Evolutionary conservation across 2,888 invertebrate genomes (phyloP), one percentile per base, ranked within the genome.

Genomic region (Acrocyrtus sp.): DNA sequence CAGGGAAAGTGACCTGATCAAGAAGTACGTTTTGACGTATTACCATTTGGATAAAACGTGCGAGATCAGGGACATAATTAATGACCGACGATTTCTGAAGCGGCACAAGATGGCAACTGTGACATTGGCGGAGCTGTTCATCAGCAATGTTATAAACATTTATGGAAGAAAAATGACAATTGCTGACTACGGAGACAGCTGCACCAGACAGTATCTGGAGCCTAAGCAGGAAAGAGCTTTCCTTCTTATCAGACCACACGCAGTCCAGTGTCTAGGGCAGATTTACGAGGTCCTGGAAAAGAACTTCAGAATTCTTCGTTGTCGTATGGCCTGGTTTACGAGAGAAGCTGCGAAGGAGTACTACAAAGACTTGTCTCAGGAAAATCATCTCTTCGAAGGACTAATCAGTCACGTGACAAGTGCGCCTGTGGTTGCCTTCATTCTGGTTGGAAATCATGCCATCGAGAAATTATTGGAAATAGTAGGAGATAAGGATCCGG

Each of bases 21-120:
- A 92, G 81, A 89, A 89, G 75, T 95, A 93, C 84, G 87, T 90
- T 81, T 85, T 96, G 54, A 90, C 90, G 81, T 96, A 88, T 83
- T 94, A 90, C 84, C 90, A 91, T 1, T 87, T 86, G 56, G 95
- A 95, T 83, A 89, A 89, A 81, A 90, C 92, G 0, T 85, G 95
- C 27, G 95, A 96, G 87, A 88, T 96, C 85, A 85, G 82, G 81
- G 86, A 86, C 77, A 81, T 85, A 6, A 85, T 85, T 75, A 81
- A 85, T 41, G 79, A 82, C 41, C 79, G 83, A 48, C 77, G 82
- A 51, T 86, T 86, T 79, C 81, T 86, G 57, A 83, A 83, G 67
- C 82, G 85, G 34, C 83, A 83, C 15, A 83, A 83, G 60, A 81
- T 82, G 10, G 84, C 84, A 19, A 83, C 82, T 6, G 76, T 85